Percentiles rank a stretch among this genome's conserved stretches.
Evolutionary conservation across 1,140 invertebrate genomes (phyloP).

Genomic region (Geopemphigus sp.): DNA sequence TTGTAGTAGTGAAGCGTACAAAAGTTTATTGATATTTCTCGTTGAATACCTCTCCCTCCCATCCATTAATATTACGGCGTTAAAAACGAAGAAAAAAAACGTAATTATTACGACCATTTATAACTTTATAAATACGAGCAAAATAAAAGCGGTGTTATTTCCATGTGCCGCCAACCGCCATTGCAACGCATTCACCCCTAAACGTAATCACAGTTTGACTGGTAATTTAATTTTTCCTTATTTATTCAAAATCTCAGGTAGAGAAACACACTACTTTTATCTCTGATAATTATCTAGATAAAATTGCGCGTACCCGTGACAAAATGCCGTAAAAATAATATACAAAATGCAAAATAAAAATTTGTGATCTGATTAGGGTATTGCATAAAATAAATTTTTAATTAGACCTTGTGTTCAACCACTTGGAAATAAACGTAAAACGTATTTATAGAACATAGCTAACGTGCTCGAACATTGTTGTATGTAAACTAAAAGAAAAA

Average conservation of each 20-base stretch:
- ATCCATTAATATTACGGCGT: background rate
- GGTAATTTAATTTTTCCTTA: conserved; percentile 37
- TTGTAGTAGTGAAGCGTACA: background rate
- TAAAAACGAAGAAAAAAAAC: background rate
- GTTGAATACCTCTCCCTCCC: background rate
- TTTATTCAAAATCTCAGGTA: conserved; percentile 30
- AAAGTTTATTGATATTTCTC: background rate
- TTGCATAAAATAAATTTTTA: conserved; percentile 41
- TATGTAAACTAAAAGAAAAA: background rate
- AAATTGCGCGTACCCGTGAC: conserved; percentile 30
- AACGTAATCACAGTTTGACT: conserved; percentile 5
- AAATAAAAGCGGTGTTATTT: conserved; percentile 2
- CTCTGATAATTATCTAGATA: conserved; percentile 30
- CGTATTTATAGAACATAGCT: background rate
- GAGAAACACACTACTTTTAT: conserved; percentile 7
- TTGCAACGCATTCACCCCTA: background rate
- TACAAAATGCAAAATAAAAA: conserved; percentile 29
- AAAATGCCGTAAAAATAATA: conserved; percentile 33
- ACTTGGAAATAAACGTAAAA: background rate
- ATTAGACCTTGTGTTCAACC: conserved; percentile 28
- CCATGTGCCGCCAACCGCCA: background rate
- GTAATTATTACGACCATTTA: conserved; percentile 9
- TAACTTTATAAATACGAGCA: background rate
- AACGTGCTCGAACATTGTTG: background rate
- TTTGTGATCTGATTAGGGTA: conserved; percentile 31